phyloP scores from a whole-genome alignment of 2,113 vertebrate species.

The Lycocorax pyrrhopterus region DNA sequence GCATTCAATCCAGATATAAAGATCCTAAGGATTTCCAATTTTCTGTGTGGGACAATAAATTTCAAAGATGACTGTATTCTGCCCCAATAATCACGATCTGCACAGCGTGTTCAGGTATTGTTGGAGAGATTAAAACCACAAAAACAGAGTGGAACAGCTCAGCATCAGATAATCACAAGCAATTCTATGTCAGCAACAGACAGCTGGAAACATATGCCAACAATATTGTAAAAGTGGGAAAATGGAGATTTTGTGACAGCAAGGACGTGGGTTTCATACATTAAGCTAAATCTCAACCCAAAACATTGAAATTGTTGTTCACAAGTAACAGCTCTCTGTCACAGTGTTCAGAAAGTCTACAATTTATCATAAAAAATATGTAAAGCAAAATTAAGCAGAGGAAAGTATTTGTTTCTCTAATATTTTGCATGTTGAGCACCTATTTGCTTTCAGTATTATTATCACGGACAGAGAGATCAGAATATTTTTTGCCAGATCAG shows the following conservation, averaged over 20 bases:
- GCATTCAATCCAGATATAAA: not conserved
- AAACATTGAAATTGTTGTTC: not conserved
- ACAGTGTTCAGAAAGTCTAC: not conserved
- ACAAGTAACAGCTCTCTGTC: not conserved
- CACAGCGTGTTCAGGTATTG: slow-evolving; percentile 34
- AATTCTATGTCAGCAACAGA: slow-evolving; percentile 51
- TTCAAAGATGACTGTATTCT: slow-evolving; percentile 4
- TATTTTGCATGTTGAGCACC: not conserved
- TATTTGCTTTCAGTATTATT: not conserved
- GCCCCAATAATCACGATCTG: not conserved
- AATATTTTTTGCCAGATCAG: not conserved
- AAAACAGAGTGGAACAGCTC: slow-evolving; percentile 43
- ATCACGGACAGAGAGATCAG: not conserved
- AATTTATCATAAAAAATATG: not conserved
- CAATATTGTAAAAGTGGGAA: slow-evolving; percentile 45
- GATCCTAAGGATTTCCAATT: not conserved
- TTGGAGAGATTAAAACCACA: slow-evolving; percentile 53
- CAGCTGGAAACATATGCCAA: slow-evolving; percentile 56
- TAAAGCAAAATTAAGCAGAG: not conserved
- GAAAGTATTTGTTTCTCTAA: not conserved
- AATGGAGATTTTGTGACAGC: slow-evolving; percentile 48
- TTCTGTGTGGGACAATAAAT: slow-evolving; percentile 27
- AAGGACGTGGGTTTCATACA: slow-evolving; percentile 25
- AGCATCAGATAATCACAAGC: slow-evolving; percentile 63
- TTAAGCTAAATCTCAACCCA: slow-evolving; percentile 11